Conservation (phyloP, 2,888 invertebrate genomes). For the Orthosia gothica region DNA sequence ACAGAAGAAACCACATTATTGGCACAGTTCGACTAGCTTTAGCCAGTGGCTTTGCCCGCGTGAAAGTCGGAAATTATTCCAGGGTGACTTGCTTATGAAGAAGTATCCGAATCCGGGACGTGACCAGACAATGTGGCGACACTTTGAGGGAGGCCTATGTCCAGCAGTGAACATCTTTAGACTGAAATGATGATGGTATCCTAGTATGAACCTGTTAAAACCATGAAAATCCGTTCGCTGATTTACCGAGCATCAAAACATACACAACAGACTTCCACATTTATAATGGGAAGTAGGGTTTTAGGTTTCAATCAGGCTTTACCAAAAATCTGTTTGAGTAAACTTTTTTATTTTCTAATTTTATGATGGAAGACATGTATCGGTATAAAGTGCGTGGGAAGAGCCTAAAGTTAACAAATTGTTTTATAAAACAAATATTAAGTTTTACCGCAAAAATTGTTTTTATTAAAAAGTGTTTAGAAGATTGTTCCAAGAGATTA, state of each 20-base stretch:
- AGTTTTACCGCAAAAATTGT: constrained; percentile 1
- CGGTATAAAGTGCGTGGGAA: constrained; percentile 7
- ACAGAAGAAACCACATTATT: background rate
- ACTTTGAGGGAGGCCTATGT: too few relatives aligned
- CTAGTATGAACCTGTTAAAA: too few relatives aligned
- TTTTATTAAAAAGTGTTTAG: background rate
- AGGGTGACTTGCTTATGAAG: too few relatives aligned
- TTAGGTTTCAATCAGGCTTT: background rate
- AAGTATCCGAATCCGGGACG: too few relatives aligned
- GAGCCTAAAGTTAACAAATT: background rate
- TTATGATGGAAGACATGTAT: background rate
- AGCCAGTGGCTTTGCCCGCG: background rate
- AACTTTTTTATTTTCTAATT: background rate
- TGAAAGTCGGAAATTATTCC: too few relatives aligned
- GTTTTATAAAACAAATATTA: constrained; percentile 9
- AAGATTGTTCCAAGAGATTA: constrained; percentile 2
- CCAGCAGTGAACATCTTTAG: too few relatives aligned
- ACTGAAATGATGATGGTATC: too few relatives aligned
- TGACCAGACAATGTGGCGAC: too few relatives aligned
- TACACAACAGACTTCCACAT: too few relatives aligned
- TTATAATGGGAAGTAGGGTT: too few relatives aligned
- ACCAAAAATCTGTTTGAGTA: background rate
- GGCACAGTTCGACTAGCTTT: background rate
- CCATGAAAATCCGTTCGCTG: too few relatives aligned
- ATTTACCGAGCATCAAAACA: too few relatives aligned